phyloP scores from a whole-genome alignment of 35 echinoderm and acorn worm species.

The Diadema setosum region DNA sequence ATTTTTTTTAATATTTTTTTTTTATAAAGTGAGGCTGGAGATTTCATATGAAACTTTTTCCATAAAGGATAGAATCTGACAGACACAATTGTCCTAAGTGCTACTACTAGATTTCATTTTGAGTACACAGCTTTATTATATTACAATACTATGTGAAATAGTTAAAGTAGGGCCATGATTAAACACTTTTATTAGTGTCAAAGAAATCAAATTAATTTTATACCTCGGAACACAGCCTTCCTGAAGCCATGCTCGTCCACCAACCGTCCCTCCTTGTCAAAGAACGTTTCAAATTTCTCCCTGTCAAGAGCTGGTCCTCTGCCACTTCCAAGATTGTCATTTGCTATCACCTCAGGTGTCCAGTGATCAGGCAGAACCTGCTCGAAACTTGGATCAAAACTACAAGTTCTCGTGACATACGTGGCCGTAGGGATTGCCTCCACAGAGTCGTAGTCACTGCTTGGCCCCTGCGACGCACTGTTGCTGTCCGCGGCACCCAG shows the following conservation, averaged over 20 bases:
- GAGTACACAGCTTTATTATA: too few relatives aligned
- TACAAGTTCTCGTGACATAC: constrained; percentile 65
- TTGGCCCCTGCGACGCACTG: neutral
- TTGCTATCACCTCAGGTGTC: neutral
- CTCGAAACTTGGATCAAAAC: constrained; percentile 88
- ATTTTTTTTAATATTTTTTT: too few relatives aligned
- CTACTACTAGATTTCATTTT: too few relatives aligned
- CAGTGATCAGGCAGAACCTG: constrained; percentile 61
- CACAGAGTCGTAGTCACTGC: neutral
- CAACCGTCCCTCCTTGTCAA: constrained; percentile 84
- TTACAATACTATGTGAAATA: too few relatives aligned
- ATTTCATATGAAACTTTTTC: too few relatives aligned
- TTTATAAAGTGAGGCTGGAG: too few relatives aligned
- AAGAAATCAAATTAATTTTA: too few relatives aligned
- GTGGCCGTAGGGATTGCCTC: neutral
- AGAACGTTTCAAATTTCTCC: constrained; percentile 72
- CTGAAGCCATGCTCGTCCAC: constrained; percentile 86
- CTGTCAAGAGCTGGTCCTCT: constrained; percentile 57
- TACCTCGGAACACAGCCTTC: constrained; percentile 92
- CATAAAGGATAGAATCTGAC: too few relatives aligned
- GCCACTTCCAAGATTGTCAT: constrained; percentile 45
- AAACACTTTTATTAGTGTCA: too few relatives aligned
- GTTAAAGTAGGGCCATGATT: too few relatives aligned
- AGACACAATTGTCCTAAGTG: too few relatives aligned
- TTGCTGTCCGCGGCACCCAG: neutral